Conservation (phyloP, 2,113 vertebrate genomes). For the Ochotona princeps region DNA sequence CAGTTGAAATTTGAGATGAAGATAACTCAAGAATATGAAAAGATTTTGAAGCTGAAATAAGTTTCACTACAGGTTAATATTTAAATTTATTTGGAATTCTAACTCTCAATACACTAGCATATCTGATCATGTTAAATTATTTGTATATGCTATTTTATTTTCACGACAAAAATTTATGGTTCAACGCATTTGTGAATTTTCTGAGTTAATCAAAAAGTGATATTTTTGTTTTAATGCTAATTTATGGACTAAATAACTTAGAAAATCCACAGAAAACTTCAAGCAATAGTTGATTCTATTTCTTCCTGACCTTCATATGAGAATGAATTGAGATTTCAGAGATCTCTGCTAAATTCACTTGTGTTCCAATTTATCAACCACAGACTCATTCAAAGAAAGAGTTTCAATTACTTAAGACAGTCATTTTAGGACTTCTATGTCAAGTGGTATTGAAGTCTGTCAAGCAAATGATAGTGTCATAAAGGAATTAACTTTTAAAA, state of each 20-base stretch:
- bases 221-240: constrained; percentile 49
- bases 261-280: constrained; percentile 55
- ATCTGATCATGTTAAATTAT: background rate
- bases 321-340: constrained; percentile 30
- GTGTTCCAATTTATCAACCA: background rate
- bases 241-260: constrained; percentile 66
- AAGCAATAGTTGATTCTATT: constrained; percentile 34
- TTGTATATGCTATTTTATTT: background rate
- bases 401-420: background rate
- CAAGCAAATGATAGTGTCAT: constrained; percentile 32
- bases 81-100: background rate
- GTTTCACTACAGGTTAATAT: background rate
- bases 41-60: background rate
- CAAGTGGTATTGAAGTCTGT: background rate
- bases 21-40: constrained; percentile 3
- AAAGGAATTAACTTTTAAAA: constrained; percentile 25
- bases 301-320: constrained; percentile 48
- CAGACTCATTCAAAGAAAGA: background rate
- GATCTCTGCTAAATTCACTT: background rate
- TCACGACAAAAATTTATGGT: background rate
- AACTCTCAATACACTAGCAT: background rate
- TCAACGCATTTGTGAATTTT: background rate
- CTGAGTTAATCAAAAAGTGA: background rate
- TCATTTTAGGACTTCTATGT: constrained; percentile 5
- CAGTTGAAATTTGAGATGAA: constrained; percentile 8